Evolutionary conservation across 2,888 invertebrate species (phyloP).

Genomic region (Microplitis deprimator): DNA sequence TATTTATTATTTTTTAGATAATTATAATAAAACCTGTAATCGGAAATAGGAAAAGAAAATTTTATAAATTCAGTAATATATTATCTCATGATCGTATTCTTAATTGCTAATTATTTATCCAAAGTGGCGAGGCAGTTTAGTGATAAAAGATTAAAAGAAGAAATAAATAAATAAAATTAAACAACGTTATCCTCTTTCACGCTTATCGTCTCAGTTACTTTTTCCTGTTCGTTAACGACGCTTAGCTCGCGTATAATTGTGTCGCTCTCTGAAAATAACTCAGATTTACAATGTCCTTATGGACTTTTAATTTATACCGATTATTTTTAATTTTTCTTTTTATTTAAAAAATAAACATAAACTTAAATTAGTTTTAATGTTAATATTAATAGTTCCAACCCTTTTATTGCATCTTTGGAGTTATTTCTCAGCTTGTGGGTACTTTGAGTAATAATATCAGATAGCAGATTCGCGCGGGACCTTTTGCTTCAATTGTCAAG

Average conservation of each 20-base stretch:
- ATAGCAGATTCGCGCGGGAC: too few species aligned
- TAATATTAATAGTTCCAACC: too few species aligned
- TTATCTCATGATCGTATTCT: constrained; percentile 45
- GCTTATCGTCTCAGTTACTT: constrained; percentile 51
- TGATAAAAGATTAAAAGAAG: constrained; percentile 25
- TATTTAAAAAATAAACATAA: too few species aligned
- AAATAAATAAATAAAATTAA: constrained; percentile 11
- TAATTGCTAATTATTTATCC: constrained; percentile 50
- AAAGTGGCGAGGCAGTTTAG: constrained; percentile 35
- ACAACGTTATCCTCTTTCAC: constrained; percentile 52
- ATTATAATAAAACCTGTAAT: constrained; percentile 36
- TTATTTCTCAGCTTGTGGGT: too few species aligned
- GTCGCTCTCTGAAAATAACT: constrained; percentile 11
- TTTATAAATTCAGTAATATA: constrained; percentile 42
- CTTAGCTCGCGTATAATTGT: constrained; percentile 28
- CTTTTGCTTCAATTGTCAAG: too few species aligned
- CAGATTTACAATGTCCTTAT: constrained; percentile 12
- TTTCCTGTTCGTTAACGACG: constrained; percentile 51
- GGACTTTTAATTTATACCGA: not conserved
- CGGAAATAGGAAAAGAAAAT: constrained; percentile 27
- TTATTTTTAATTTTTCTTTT: too few species aligned
- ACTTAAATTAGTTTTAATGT: too few species aligned
- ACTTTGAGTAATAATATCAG: too few species aligned
- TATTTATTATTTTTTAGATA: constrained; percentile 11
- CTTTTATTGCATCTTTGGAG: too few species aligned